These are phyloP conservation scores for Zaprionus taronus DNA, from an alignment of 1,140 invertebrate genomes.

Conservation along the genomic window DNA sequence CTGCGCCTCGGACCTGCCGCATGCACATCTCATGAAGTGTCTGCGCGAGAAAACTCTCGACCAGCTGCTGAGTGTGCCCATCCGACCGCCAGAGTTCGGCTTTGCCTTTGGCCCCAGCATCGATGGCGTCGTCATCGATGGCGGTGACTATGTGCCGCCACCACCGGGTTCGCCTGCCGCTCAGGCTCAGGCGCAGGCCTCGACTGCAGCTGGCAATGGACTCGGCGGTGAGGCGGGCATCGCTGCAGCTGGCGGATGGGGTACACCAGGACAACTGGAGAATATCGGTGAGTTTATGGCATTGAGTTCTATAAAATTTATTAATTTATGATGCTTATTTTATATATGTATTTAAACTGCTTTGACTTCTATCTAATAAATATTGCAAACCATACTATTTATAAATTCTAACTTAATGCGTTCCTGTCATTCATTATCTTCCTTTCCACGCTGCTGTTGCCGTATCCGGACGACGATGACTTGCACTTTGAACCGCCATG, in stretches of 20 bases:
- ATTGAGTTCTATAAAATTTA: neutral
- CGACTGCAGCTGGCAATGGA: conserved; percentile 70
- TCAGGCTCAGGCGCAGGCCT: conserved; percentile 74
- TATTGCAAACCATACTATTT: neutral
- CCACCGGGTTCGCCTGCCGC: conserved; percentile 69
- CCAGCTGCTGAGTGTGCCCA: conserved; percentile 89
- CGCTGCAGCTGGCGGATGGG: conserved; percentile 82
- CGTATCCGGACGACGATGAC: conserved; percentile 37
- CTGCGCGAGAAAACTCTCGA: conserved; percentile 92
- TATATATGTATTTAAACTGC: neutral
- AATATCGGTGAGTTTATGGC: conserved; percentile 69
- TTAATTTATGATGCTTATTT: neutral
- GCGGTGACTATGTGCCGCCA: conserved; percentile 79
- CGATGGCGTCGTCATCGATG: conserved; percentile 91
- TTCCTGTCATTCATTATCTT: conserved; percentile 12
- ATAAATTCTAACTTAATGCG: conserved; percentile 18
- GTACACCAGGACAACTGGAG: conserved; percentile 76
- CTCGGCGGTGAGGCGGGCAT: conserved; percentile 78
- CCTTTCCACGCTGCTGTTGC: conserved; percentile 11
- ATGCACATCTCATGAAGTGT: conserved; percentile 92
- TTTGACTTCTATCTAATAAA: neutral
- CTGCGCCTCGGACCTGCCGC: conserved; percentile 91
- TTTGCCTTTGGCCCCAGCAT: conserved; percentile 95
- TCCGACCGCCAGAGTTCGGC: conserved; percentile 92
- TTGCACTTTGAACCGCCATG: conserved; percentile 65